Percentiles rank a stretch among this genome's conserved stretches.
These are phyloP conservation scores for Porphyrio hochstetteri DNA, from an alignment of 2,113 vertebrate species.

Conservation along the genomic window DNA sequence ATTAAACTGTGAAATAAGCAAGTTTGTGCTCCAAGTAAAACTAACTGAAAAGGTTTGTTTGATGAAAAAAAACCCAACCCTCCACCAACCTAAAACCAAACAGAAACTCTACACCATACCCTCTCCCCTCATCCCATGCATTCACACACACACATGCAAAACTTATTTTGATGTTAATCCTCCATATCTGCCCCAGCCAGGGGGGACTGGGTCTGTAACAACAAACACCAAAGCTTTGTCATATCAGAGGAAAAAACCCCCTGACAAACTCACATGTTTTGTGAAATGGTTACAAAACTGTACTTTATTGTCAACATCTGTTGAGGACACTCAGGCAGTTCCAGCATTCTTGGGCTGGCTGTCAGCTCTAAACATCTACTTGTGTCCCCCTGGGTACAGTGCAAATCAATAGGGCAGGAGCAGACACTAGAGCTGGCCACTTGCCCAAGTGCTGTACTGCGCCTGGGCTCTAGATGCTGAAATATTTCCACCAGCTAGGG, in stretches of 20 bases:
- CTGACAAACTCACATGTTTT: neutral
- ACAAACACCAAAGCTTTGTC: neutral
- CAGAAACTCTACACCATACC: neutral
- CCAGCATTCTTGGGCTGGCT: neutral
- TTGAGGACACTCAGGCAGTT: neutral
- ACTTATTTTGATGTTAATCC: neutral
- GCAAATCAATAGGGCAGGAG: neutral
- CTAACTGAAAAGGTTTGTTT: neutral
- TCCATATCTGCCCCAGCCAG: neutral
- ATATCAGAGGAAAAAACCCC: neutral
- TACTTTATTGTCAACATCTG: neutral
- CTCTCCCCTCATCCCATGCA: neutral
- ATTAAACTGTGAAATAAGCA: neutral
- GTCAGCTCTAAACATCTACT: neutral
- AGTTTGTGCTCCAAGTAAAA: neutral
- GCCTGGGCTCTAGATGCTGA: neutral
- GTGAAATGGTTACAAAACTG: neutral
- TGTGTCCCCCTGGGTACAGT: neutral
- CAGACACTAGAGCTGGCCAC: neutral
- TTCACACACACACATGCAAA: neutral
- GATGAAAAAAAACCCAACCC: neutral
- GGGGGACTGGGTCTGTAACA: neutral
- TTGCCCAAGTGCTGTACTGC: neutral
- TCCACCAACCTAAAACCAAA: neutral
- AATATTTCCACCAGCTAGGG: neutral